Percentiles rank a stretch among this genome's conserved stretches.
Evolutionary conservation across 2,888 invertebrate species (phyloP).

Genomic region (Coelopa pilipes): DNA sequence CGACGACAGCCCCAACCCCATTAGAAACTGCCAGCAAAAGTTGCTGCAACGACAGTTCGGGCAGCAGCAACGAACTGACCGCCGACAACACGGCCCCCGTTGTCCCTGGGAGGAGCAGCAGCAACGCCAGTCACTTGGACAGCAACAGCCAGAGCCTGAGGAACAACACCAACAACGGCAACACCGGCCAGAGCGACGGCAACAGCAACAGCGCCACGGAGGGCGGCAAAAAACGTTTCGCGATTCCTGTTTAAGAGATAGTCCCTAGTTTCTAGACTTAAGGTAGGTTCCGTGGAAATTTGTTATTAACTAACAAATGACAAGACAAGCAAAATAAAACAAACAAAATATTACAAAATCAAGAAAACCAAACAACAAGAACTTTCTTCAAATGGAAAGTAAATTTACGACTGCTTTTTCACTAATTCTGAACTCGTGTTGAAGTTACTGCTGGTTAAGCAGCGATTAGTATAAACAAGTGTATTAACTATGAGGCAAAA

Average conservation of each 20-base stretch:
- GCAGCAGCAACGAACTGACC: slow-evolving; percentile 17
- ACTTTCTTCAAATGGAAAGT: no score
- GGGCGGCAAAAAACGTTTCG: slow-evolving; percentile 56
- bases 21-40: slow-evolving; percentile 20
- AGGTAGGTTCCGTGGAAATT: background rate
- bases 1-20: background rate
- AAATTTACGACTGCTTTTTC: no score
- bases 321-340: no score
- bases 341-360: no score
- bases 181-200: slow-evolving; percentile 12
- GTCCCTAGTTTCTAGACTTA: background rate
- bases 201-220: slow-evolving; percentile 37
- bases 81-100: slow-evolving; percentile 61
- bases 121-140: slow-evolving; percentile 22
- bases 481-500: no score
- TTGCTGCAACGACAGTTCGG: slow-evolving; percentile 19
- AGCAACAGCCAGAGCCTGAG: slow-evolving; percentile 11
- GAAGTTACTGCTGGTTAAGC: no score
- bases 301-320: no score
- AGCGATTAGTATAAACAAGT: no score
- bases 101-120: slow-evolving; percentile 1
- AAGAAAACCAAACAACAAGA: no score
- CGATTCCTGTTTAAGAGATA: slow-evolving; percentile 58
- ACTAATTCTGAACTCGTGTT: no score
- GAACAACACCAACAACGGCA: slow-evolving; percentile 22